These are phyloP conservation scores for Montipora foliosa DNA, from an alignment of 64 coral and sea anemone genomes.

Conservation along the genomic window DNA sequence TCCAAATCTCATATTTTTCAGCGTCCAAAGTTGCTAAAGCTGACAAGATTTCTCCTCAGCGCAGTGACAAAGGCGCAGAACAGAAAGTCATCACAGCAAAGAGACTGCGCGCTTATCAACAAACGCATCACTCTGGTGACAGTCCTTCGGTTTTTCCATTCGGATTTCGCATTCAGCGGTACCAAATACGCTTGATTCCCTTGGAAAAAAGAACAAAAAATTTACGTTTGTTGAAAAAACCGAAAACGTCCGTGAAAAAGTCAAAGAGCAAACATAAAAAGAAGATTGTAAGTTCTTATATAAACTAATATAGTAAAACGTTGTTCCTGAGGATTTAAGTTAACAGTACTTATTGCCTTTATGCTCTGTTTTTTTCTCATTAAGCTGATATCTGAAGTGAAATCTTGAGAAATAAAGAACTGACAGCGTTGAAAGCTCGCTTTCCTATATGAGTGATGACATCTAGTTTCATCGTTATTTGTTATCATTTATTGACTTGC, in stretches of 20 bases:
- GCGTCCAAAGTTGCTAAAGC: not conserved
- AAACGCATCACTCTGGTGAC: not conserved
- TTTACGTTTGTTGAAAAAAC: not conserved
- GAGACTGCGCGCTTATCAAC: not conserved
- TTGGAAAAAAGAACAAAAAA: not conserved
- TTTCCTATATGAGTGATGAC: no score
- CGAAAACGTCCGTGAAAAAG: not conserved
- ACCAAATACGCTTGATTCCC: conserved; percentile 5
- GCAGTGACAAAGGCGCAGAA: not conserved
- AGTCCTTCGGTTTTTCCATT: conserved; percentile 1
- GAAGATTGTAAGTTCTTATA: not conserved
- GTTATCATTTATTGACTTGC: no score
- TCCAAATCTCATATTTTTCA: not conserved
- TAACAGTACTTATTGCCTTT: not conserved
- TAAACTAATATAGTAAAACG: no score
- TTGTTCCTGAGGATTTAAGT: no score
- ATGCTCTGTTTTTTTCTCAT: no score
- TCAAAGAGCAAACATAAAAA: not conserved
- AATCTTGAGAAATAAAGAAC: no score
- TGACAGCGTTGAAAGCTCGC: no score
- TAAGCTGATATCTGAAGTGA: no score
- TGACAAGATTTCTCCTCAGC: not conserved
- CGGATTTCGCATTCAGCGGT: conserved; percentile 25
- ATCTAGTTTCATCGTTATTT: no score
- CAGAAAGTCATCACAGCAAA: not conserved